Evolutionary conservation across 2,797 vertebrate genomes (phyloP), one percentile per base, ranked within the genome.

Genomic region (Amblyopsis hoosieri): DNA sequence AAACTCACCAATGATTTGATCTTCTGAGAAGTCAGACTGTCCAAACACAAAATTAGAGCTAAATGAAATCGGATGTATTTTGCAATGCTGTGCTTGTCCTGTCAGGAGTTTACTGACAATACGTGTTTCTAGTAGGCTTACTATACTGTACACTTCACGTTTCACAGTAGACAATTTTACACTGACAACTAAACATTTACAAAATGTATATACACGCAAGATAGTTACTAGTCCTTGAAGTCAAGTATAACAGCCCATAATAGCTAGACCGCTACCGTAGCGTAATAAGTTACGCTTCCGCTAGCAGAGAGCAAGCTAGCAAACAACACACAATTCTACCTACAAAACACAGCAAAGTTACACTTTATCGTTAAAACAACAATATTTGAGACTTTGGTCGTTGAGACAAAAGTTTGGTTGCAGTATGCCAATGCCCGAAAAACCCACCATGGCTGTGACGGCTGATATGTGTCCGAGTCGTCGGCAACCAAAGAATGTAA

Each of bases 1-100:
- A 66, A 67, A 94, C 93, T 94, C 82, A 94, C 89, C 94, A 47
- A 83, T 19, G 73, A 93, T 90, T 84, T 95, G 94, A 84, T 94
- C 94, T 81, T 95, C 94, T 57, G 88, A 73, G 90, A 94, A 93
- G 80, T 95, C 94, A 82, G 90, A 92, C 94, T 95, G 92, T 92
- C 87, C 66, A 87, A 81, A 85, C 1, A 76, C 88, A 80, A 92
- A 81, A 93, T 70, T 69, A 69, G 71, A 12, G 80, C 72, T 74
- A 62, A 75, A 76, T 85, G 71, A 79, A 86, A 81, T 70, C 52
- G 57, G 60, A 58, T 76, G 37, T 12, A 17, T 74, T 48, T 19
- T 31, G 37, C 52, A 52, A 6, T 0, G 5, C 13, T 56, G 62
- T 52, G 73, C 54, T 78, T 13, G 33, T 4, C 33, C 7, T 37